Base-by-base conservation (phyloP, 2,888 invertebrate species). In the Drosophila fulvimacula region DNA sequence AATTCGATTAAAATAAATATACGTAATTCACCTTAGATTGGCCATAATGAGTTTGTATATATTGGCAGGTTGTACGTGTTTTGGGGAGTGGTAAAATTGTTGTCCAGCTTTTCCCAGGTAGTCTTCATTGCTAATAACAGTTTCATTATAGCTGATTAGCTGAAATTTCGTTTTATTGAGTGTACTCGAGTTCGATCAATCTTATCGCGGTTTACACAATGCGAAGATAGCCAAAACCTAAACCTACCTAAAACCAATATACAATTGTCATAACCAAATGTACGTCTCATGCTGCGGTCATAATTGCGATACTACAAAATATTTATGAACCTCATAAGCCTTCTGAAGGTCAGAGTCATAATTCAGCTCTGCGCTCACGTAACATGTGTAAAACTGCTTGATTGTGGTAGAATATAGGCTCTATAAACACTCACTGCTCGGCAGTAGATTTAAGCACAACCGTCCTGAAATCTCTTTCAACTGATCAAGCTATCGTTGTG, bases 131-230 rank as follows among this genome's bases (percentile, higher is more conserved):
- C 10, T 41, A 46, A 27, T 17, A 39, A 42, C 13, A 17, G 15
- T 42, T 44, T 24, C 21, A 52, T 42, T 62, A 38, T 49, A 60
- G 15, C 19, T 41, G 41, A 59, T 62, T 64, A 62, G 46, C 61
- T 36, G 42, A 34, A 74, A 72, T 79, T 67, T 51, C 44, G 30
- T 17, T 30, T 67, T 46, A 75, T 62, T 53, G 30, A 49, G 27
- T 13, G n/a, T 56, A 68, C 57, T 58, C 63, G 27, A 57, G 24
- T 32, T 19, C 62, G 32, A 70, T 76, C 58, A 67, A 76, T 79
- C 79, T 86, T 58, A 86, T 82, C 82, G 19, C 7, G 6, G 2
- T 24, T 51, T 19, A 56, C 34, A 21, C 15, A 38, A 7, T 42
- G 42, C 38, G 32, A 61, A 69, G 63, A 15, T 60, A 24, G 38